A percentile compares a stretch with the other conserved stretches of the same genome.
phyloP scores from a whole-genome alignment of 2,113 vertebrate genomes.

The Perca flavescens region DNA sequence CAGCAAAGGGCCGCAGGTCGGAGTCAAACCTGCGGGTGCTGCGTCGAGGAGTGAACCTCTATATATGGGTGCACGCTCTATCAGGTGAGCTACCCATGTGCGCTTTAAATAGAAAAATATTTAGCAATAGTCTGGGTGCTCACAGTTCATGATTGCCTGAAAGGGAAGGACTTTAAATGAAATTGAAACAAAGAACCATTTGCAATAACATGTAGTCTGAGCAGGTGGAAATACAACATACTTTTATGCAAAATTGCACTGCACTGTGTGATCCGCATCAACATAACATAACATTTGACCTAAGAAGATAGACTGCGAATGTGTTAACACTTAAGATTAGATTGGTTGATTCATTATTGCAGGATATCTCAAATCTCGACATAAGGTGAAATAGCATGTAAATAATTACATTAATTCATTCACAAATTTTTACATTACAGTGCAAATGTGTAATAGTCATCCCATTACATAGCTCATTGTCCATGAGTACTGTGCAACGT shows the following conservation, averaged over 20 bases:
- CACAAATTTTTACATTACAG: neutral
- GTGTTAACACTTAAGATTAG: neutral
- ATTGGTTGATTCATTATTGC: neutral
- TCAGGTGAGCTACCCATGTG: too few species aligned
- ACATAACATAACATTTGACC: neutral
- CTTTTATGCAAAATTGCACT: constrained; percentile 40
- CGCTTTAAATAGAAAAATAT: too few species aligned
- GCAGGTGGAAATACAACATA: neutral
- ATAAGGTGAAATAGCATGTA: constrained; percentile 7
- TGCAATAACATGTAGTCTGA: constrained; percentile 20
- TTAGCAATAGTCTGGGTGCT: neutral
- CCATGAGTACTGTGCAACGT: neutral
- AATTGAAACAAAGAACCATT: constrained; percentile 18
- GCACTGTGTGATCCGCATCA: constrained; percentile 5
- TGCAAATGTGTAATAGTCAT: neutral
- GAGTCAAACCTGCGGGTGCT: too few species aligned
- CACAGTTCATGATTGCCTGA: neutral
- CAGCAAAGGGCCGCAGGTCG: too few species aligned
- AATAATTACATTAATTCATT: constrained; percentile 4
- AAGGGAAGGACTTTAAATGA: constrained; percentile 3
- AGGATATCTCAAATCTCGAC: constrained; percentile 6
- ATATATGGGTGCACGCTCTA: too few species aligned
- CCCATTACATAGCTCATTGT: constrained; percentile 14
- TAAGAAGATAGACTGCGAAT: too few species aligned
- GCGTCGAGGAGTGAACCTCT: too few species aligned